phyloP scores from a whole-genome alignment of 2,888 invertebrate species.

The Pterostichus madidus region DNA sequence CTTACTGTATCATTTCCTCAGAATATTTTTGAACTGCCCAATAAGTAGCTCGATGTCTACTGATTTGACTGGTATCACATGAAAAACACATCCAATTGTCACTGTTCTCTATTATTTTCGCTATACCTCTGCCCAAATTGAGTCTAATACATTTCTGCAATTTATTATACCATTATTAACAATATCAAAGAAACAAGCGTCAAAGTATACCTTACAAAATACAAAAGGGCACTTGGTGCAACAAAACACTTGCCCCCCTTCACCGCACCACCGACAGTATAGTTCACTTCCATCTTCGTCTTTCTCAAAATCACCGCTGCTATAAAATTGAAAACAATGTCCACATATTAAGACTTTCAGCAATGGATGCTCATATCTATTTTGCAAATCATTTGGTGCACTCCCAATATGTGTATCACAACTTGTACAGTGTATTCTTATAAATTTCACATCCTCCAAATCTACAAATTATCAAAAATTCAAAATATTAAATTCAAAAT shows the following conservation, averaged over 20 bases:
- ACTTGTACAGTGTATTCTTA: conserved; percentile 86
- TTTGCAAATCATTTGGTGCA: conserved; percentile 81
- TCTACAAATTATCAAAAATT: conserved; percentile 76
- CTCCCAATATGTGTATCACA: conserved; percentile 88
- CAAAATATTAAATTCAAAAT: not conserved
- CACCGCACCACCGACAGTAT: conserved; percentile 91
- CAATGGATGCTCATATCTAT: conserved; percentile 86
- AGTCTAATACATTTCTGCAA: conserved; percentile 87
- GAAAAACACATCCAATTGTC: conserved; percentile 91
- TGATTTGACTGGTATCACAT: conserved; percentile 84
- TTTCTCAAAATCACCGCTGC: conserved; percentile 89
- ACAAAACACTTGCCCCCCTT: conserved; percentile 85
- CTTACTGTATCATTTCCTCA: conserved; percentile 81
- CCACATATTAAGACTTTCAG: conserved; percentile 86
- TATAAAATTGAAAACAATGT: conserved; percentile 87
- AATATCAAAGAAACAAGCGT: not conserved
- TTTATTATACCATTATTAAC: not conserved
- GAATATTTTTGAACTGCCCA: conserved; percentile 86
- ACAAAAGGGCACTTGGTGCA: conserved; percentile 88
- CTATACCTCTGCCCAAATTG: conserved; percentile 83
- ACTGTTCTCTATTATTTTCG: conserved; percentile 86
- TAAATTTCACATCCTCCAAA: conserved; percentile 80
- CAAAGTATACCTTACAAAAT: conserved; percentile 82
- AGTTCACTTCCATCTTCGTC: conserved; percentile 91
- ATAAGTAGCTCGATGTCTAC: conserved; percentile 84